A percentile compares a stretch with the other conserved stretches of the same genome.
These are phyloP conservation scores for Rhinatrema bivittatum DNA, from an alignment of 2,797 vertebrate genomes.

Conservation along the genomic window DNA sequence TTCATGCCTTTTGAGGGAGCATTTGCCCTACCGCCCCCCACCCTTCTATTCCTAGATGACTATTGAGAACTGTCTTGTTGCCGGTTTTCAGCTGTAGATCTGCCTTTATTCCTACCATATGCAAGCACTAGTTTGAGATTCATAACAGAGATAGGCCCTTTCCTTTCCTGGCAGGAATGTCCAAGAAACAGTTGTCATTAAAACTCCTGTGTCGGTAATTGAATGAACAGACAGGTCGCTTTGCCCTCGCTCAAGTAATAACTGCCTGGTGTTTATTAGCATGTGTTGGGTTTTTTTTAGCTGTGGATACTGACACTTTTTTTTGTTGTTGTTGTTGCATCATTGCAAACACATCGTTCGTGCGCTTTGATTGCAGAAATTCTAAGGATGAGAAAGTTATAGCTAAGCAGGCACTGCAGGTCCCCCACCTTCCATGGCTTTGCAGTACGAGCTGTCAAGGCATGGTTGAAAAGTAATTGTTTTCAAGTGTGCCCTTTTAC, in stretches of 20 bases:
- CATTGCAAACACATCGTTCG: no score
- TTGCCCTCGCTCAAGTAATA: no score
- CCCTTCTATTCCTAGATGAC: conserved; percentile 80
- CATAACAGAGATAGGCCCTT: conserved; percentile 51
- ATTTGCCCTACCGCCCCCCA: conserved; percentile 74
- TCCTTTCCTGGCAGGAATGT: no score
- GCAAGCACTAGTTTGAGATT: conserved; percentile 56
- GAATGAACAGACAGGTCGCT: no score
- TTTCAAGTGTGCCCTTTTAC: conserved; percentile 76
- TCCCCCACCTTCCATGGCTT: conserved; percentile 61
- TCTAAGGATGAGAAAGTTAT: no score
- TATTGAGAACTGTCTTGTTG: conserved; percentile 70
- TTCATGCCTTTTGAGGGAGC: conserved; percentile 90
- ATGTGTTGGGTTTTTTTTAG: no score
- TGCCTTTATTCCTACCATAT: conserved; percentile 68
- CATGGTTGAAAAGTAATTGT: conserved; percentile 74
- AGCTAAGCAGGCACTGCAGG: no score
- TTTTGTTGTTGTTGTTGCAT: no score
- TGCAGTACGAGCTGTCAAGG: conserved; percentile 67
- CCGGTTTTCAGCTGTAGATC: conserved; percentile 62
- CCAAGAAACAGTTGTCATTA: conserved; percentile 56
- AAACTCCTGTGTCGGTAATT: conserved; percentile 49
- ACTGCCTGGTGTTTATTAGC: no score
- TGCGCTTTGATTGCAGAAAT: no score
- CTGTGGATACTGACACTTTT: no score